Base-by-base conservation (phyloP, 2,797 vertebrate species). In the Intellagama lesueurii region DNA sequence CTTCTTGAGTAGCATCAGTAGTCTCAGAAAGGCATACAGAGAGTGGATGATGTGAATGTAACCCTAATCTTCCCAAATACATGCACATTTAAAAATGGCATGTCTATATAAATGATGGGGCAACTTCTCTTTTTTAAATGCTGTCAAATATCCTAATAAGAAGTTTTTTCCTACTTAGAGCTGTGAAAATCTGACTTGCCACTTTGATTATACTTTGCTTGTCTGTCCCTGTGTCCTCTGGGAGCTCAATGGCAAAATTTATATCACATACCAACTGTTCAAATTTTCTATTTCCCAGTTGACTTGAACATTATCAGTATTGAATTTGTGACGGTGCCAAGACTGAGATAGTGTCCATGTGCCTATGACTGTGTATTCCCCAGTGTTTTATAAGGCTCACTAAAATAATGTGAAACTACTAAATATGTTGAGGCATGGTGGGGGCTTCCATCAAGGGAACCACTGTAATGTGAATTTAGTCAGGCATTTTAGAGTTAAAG, bases 201-300 rank as follows among this genome's bases (percentile, higher is more conserved):
- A n/a, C 1, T 26, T 75, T 85, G 28, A 2, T 6, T 3, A 32
- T 60, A 87, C 90, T 75, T 12, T 14, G 66, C 28, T 35, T 78
- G 4, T 26, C 0, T 0, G 8, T 44, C 24, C 30, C 44, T 28
- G 1, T 0, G 0, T 1, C 49, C 60, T 28, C 9, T 64, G 72
- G 35, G 69, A 56, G 16, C 52, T 88, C 8, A 83, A 70, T 77
- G 85, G 30, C 16, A 56, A 85, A 81, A 77, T 35, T 47, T 78
- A 44, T 79, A 47, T 68, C 11, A 81, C 49, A 78, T 52, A 8
- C 5, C 19, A n/a, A 64, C 24, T 76, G 78, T 66, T 68, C 40
- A 52, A 30, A 32, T 26, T 60, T 88, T 93, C 84, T 77, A 76
- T 89, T 85, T 89, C 30, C 49, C 69, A 76, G 26, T 56, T 86